Base-by-base conservation (phyloP, 2,797 vertebrate genomes). In the Heteromormyrus szaboi region DNA sequence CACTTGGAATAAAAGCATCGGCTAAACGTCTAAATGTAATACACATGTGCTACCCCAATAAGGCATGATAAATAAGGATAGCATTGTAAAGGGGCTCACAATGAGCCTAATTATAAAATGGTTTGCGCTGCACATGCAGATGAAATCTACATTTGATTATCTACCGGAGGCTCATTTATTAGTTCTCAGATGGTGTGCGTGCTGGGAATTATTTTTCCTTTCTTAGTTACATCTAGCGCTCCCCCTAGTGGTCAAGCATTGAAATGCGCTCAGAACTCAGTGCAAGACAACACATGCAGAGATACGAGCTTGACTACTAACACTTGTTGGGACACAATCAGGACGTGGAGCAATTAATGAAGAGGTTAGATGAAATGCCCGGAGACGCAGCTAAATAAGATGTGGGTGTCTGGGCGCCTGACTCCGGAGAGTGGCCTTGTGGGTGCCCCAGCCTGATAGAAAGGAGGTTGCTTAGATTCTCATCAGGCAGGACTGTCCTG, bases 111-210 rank as follows among this genome's bases (percentile, higher is more conserved):
- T 84, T 84, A 84, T 84, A 79, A 51, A 84, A 51, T 84, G 19
- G 46, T 46, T 84, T 88, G 56, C 56, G 48, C 54, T 46, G 53
- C 86, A 44, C 56, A 37, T 87, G 19, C 37, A 87, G 53, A 87
- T 87, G 41, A 65, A 87, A 87, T 62, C 86, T 87, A 56, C 51
- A 56, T 87, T 62, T 87, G 56, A 65, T 87, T 65, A 87, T 87
- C 41, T 87, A 29, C 54, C 53, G 56, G 72, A 79, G 72, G 72
- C 72, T 79, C 72, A 79, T 79, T 37, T 87, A 62, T 65, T 56
- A 84, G 46, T 50, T 51, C 81, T 84, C 44, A 25, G 81, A 51
- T 29, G 46, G 48, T 14, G 41, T 51, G 19, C 48, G 9, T 51
- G 44, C 46, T 84, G 19, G 44, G 48, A 84, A 51, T 48, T 51